A percentile compares a stretch with the other conserved stretches of the same genome.
phyloP scores from a whole-genome alignment of 2,888 invertebrate species.

The Oxyteleia sp. region DNA sequence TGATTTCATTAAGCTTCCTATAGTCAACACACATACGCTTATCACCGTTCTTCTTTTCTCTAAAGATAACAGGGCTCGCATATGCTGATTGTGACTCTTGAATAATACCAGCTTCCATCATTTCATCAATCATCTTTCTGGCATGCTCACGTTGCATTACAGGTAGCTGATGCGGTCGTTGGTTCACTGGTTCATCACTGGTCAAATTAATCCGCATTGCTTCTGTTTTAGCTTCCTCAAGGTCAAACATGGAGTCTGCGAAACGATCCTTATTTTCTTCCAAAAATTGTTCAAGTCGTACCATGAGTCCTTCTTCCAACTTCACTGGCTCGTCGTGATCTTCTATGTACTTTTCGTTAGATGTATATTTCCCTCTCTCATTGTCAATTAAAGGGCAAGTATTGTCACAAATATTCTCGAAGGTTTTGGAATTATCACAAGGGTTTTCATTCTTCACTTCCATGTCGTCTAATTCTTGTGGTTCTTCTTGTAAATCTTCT shows the following conservation, averaged over 20 bases:
- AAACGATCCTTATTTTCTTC: neutral
- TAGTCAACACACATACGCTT: slow-evolving; percentile 77
- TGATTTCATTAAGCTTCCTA: slow-evolving; percentile 77
- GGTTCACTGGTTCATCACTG: neutral
- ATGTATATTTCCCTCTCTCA: too few species aligned
- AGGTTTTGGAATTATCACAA: too few species aligned
- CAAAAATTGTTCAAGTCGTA: neutral
- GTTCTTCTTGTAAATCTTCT: too few species aligned
- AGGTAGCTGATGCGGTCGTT: neutral
- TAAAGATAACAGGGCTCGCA: slow-evolving; percentile 80
- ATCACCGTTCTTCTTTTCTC: slow-evolving; percentile 73
- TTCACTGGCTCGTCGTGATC: too few species aligned
- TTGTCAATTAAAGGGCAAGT: too few species aligned
- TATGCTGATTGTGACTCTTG: neutral
- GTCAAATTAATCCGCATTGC: neutral
- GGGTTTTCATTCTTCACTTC: too few species aligned
- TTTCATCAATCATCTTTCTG: neutral
- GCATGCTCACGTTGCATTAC: neutral
- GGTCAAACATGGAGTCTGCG: neutral
- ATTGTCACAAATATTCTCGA: too few species aligned
- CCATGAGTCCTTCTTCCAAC: too few species aligned
- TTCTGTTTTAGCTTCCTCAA: slow-evolving; percentile 1
- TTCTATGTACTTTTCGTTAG: neutral
- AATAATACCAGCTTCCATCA: neutral
- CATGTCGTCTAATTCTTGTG: too few species aligned